Conservation (phyloP, 2,113 vertebrate species). For the Leiothrix lutea region DNA sequence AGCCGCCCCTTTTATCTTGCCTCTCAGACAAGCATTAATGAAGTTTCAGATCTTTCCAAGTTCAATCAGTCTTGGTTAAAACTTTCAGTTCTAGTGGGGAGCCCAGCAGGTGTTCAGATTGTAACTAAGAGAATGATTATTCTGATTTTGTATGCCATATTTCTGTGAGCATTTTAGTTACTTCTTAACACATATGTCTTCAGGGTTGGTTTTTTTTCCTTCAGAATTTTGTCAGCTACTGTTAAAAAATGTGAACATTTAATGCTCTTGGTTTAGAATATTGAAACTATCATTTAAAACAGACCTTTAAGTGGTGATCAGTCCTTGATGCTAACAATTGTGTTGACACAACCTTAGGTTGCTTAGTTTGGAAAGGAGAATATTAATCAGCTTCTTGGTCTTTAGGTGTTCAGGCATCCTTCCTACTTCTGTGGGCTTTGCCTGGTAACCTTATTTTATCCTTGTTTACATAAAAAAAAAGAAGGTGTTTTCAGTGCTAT, state of each 20-base stretch:
- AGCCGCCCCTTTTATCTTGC: neutral
- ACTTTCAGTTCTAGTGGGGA: neutral
- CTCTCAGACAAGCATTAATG: neutral
- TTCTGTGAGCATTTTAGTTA: neutral
- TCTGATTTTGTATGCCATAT: neutral
- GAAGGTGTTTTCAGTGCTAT: neutral
- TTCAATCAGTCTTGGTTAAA: neutral
- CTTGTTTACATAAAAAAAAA: neutral
- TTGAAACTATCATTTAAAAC: neutral
- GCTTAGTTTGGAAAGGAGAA: neutral
- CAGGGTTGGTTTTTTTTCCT: neutral
- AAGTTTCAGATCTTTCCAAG: neutral
- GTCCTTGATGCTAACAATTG: neutral
- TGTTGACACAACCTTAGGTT: neutral
- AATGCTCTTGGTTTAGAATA: neutral
- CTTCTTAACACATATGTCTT: neutral
- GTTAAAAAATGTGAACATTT: neutral
- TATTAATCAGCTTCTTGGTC: neutral
- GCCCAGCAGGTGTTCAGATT: neutral
- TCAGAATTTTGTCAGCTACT: neutral
- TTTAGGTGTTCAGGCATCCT: neutral
- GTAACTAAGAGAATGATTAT: neutral
- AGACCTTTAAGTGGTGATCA: neutral
- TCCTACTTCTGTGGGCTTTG: neutral
- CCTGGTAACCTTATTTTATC: neutral